Base-by-base conservation (phyloP, 1,140 invertebrate species). In the Coelopa frigida region DNA sequence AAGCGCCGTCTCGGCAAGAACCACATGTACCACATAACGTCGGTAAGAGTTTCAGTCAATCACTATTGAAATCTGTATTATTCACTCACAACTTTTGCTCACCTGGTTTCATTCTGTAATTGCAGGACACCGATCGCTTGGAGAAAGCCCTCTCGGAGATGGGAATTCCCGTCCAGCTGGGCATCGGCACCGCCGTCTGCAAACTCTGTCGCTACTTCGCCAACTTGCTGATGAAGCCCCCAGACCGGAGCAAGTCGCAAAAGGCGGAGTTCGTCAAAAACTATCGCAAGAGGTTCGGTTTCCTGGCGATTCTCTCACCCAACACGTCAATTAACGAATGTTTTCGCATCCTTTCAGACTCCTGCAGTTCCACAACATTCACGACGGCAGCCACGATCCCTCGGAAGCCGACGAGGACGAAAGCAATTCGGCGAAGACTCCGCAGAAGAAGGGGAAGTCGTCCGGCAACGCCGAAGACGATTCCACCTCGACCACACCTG, bases 131-230 rank as follows among this genome's bases (percentile, higher is more conserved):
- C 29, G 68, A 74, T 50, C 78, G 84, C 21, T 51, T 88, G 48
- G 87, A 88, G 59, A 73, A 76, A 44, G 71, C 78, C 3, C 70
- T 89, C 4, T 59, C 66, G 31, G 73, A 77, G 41, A 78, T 83
- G 52, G 77, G 79, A 5, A 75, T 89, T 11, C 84, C 84, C 1
- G 79, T 84, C n/a, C 70, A 73, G 23, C 52, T 83, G 29, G 61
- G 70, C 24, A 61, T 68, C 17, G 71, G 73, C 53, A 76, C 79
- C 0, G 78, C 85, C 51, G 77, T 88, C 10, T 89, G 87, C 67
- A 89, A 88, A 68, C 63, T 84, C 5, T 89, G 87, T 55, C 79
- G 82, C 47, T 84, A 84, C 57, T 89, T 84, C 64, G 81, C 80
- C 42, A 77, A 81, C 36, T 58, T 87, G 17, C 71, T 85, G 22